Conservation (phyloP, 2,113 vertebrate species). For the Puntigrus tetrazona region DNA sequence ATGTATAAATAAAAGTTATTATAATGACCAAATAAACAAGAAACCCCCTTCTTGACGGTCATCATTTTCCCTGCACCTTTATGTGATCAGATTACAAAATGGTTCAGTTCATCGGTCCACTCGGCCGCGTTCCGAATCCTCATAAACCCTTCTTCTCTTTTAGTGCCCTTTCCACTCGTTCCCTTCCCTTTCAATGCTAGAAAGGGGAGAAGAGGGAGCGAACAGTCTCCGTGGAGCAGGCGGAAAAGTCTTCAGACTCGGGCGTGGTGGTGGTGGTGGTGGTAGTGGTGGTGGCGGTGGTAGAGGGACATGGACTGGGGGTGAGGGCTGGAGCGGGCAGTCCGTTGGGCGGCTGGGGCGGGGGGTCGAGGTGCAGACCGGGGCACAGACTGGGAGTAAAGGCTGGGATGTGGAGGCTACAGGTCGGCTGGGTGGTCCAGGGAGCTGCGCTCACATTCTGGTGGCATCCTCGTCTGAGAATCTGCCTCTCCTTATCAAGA, state of each 20-base stretch:
- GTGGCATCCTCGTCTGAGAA: slow-evolving; percentile 96
- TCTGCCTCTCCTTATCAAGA: slow-evolving; percentile 99
- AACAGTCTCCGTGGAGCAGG: slow-evolving; percentile 66
- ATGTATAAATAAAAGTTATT: slow-evolving; percentile 35
- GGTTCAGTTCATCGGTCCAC: slow-evolving; percentile 10
- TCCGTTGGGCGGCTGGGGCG: neutral
- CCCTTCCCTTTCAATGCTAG: slow-evolving; percentile 47
- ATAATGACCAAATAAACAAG: slow-evolving; percentile 42
- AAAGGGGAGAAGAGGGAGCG: slow-evolving; percentile 67
- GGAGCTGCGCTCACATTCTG: slow-evolving; percentile 86
- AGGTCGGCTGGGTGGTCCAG: slow-evolving; percentile 55
- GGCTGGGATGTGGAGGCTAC: slow-evolving; percentile 52
- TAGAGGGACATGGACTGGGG: slow-evolving; percentile 44
- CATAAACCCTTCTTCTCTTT: slow-evolving; percentile 48
- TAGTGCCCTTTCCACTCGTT: slow-evolving; percentile 28
- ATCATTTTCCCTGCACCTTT: slow-evolving; percentile 22
- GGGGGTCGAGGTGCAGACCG: neutral
- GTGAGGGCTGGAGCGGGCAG: slow-evolving; percentile 40
- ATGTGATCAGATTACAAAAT: slow-evolving; percentile 24
- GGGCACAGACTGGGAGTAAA: slow-evolving; percentile 25
- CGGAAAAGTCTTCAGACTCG: slow-evolving; percentile 73
- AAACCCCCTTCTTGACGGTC: slow-evolving; percentile 30
- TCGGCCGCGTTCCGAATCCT: slow-evolving; percentile 46
- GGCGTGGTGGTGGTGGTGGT: slow-evolving; percentile 17
- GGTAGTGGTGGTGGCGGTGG: neutral